Evolutionary conservation across 2,888 invertebrate species (phyloP), one percentile per base, ranked within the genome.

Genomic region (Drepanosiphum platanoidis): DNA sequence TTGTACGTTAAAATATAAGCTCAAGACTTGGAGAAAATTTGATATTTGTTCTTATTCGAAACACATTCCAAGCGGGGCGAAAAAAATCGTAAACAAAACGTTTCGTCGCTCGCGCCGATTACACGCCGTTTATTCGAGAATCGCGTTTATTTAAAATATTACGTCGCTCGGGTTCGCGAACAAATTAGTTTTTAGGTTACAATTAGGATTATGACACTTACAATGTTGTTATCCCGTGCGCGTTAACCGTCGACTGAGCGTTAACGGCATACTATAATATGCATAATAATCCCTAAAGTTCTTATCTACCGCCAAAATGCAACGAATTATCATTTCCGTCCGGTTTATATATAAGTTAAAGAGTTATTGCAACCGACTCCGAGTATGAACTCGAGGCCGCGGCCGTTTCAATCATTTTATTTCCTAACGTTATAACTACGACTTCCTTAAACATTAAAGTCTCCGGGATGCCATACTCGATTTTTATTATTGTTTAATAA

Each of bases 301-400:
- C 22, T 75, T 75, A 75, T 75, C 52, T 15, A 52, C 52, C 32
- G n/a, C 32, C 22, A 32, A 58, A 75, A 34, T n/a, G 15, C 52
- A 34, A 75, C n/a, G 75, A 58, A n/a, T 75, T 13, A 5, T 75
- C 13, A 75, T 75, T 58, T 52, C 34, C 75, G 8, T 75, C 75
- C 52, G 15, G 75, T 34, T 75, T 75, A 34, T 58, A 72, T 72
- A 8, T 34, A 34, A 58, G 58, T 58, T 66, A 32, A n/a, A n/a
- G 4, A n/a, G 61, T 64, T 64, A 13, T 64, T 22, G 32, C 75
- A 52, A 34, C n/a, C 13, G 58, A 75, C n/a, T 34, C 34, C 32
- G 34, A 32, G 27, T 61, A 61, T 61, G 7, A 61, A 1, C 61
- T 27, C 27, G 18, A 61, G 8, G 0, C 27, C 27, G 8, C 5